phyloP scores from a whole-genome alignment of 2,797 vertebrate genomes.

The Hoplostethus mediterraneus region DNA sequence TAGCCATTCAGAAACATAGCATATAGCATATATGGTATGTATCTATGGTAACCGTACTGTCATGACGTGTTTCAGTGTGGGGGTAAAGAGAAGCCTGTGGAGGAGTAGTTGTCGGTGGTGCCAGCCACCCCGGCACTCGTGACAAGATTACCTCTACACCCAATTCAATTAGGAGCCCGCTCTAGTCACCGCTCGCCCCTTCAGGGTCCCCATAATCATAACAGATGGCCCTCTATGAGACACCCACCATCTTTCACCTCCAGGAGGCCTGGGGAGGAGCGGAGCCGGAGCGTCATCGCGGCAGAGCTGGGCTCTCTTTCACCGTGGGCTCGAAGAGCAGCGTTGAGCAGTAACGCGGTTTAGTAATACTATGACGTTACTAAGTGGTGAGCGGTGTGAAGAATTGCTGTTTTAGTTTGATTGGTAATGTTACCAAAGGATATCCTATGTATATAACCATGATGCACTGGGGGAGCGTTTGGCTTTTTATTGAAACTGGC shows the following conservation, averaged over 20 bases:
- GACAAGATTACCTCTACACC: slow-evolving; percentile 76
- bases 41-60: slow-evolving; percentile 40
- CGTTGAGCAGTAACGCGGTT: not conserved
- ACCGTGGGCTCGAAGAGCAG: too few relatives aligned
- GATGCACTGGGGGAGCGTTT: too few relatives aligned
- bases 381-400: not conserved
- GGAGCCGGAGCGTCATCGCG: slow-evolving; percentile 37
- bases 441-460: too few relatives aligned
- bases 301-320: slow-evolving; percentile 36
- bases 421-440: too few relatives aligned
- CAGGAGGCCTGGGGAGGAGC: slow-evolving; percentile 54
- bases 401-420: too few relatives aligned
- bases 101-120: slow-evolving; percentile 65
- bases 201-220: slow-evolving; percentile 77
- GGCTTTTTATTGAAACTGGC: not conserved
- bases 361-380: slow-evolving; percentile 18
- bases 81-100: slow-evolving; percentile 71
- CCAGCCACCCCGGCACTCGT: slow-evolving; percentile 61
- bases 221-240: slow-evolving; percentile 75
- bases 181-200: slow-evolving; percentile 67
- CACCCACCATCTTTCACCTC: slow-evolving; percentile 70
- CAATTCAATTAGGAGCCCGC: slow-evolving; percentile 77
- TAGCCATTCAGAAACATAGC: slow-evolving; percentile 10
- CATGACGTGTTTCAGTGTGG: slow-evolving; percentile 47
- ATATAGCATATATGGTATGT: not conserved